phyloP scores from a whole-genome alignment of 1,140 invertebrate species.

The Hermetia illucens region DNA sequence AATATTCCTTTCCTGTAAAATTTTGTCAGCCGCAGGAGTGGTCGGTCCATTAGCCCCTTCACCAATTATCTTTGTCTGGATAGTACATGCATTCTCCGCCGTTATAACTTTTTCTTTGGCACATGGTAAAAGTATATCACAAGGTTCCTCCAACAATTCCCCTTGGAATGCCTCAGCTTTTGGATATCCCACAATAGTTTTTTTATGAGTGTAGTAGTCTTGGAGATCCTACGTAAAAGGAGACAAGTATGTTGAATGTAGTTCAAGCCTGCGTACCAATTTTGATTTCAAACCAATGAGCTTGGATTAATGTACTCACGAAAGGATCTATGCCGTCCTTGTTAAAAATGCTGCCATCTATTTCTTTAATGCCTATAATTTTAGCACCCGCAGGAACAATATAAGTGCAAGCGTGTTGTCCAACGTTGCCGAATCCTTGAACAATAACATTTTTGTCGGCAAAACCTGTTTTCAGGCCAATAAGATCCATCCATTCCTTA shows the following conservation, averaged over 20 bases:
- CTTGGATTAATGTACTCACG: slow-evolving; percentile 29
- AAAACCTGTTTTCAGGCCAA: slow-evolving; percentile 54
- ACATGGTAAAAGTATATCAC: slow-evolving; percentile 78
- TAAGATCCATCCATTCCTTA: slow-evolving; percentile 59
- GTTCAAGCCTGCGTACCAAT: too few relatives aligned
- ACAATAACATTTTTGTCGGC: slow-evolving; percentile 72
- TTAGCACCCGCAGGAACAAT: slow-evolving; percentile 62
- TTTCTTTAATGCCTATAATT: slow-evolving; percentile 67
- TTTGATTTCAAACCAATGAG: not conserved
- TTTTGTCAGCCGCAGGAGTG: slow-evolving; percentile 66
- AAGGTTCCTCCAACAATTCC: slow-evolving; percentile 55
- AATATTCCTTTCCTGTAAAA: slow-evolving; percentile 55
- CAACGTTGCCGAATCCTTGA: slow-evolving; percentile 87
- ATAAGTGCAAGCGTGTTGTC: slow-evolving; percentile 62
- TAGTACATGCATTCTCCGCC: slow-evolving; percentile 54
- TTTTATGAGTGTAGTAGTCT: slow-evolving; percentile 38
- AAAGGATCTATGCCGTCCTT: slow-evolving; percentile 64
- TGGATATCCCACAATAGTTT: slow-evolving; percentile 61
- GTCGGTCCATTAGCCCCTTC: slow-evolving; percentile 85
- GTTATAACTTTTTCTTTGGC: slow-evolving; percentile 72
- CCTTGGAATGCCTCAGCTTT: slow-evolving; percentile 46
- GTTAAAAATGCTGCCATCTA: slow-evolving; percentile 55
- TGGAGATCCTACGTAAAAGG: slow-evolving; percentile 31
- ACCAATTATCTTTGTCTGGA: slow-evolving; percentile 57
- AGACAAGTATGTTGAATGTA: too few relatives aligned